Evolutionary conservation across 2,888 invertebrate genomes (phyloP).

Genomic region (Lamellibrachia satsuma): DNA sequence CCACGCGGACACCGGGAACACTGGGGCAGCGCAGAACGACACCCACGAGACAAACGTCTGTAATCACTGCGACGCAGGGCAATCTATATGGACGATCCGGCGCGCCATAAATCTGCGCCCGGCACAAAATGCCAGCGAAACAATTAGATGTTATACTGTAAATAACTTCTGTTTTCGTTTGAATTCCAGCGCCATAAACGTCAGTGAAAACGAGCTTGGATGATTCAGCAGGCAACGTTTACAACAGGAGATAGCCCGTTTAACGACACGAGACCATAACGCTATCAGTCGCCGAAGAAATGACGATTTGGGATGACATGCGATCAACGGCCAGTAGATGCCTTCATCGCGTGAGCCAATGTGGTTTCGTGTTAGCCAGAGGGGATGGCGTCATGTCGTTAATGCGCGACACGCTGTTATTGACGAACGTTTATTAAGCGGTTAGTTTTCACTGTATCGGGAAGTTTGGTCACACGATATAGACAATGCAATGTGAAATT

Average conservation of each 20-base stretch:
- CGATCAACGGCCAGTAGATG: neutral
- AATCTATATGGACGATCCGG: neutral
- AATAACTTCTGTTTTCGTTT: slow-evolving; percentile 17
- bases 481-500: neutral
- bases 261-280: neutral
- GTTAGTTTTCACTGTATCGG: neutral
- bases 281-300: neutral
- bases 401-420: neutral
- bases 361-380: neutral
- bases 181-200: neutral
- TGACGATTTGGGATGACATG: neutral
- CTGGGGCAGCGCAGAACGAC: neutral
- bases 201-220: neutral
- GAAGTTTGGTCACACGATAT: neutral
- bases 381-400: neutral
- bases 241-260: neutral
- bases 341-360: neutral
- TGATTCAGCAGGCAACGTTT: neutral
- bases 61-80: neutral
- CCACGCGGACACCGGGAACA: neutral
- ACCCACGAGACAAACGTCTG: neutral
- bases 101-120: neutral
- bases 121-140: neutral
- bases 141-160: neutral
- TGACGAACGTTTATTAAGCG: neutral